These are phyloP conservation scores for Miichthys miiuy DNA, from an alignment of 2,797 vertebrate species.

Conservation along the genomic window DNA sequence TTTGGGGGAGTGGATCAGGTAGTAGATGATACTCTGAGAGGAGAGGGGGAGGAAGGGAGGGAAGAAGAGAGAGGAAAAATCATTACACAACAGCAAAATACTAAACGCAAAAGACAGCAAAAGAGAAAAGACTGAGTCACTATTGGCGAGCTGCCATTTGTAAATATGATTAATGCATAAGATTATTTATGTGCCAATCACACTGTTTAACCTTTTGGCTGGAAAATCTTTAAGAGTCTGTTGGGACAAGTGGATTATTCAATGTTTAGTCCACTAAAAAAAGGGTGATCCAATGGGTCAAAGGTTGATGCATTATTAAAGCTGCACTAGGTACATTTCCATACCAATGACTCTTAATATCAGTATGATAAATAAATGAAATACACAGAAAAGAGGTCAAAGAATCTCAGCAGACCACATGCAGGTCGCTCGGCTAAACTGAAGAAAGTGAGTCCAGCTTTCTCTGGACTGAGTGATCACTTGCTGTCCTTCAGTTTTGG, in stretches of 20 bases:
- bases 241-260: constrained; percentile 30
- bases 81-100: not conserved
- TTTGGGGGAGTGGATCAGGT: constrained; percentile 91
- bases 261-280: constrained; percentile 1
- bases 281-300: not conserved
- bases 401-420: not conserved
- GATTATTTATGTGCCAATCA: constrained; percentile 17
- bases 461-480: not conserved
- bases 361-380: constrained; percentile 1
- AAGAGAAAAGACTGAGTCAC: not conserved
- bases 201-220: constrained; percentile 29
- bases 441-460: not conserved
- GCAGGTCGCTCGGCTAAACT: not conserved
- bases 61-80: constrained; percentile 23
- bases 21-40: constrained; percentile 95
- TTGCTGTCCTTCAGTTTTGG: not conserved
- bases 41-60: constrained; percentile 1
- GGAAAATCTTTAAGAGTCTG: constrained; percentile 18
- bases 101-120: not conserved
- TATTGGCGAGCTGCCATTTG: constrained; percentile 24
- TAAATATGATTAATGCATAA: constrained; percentile 37
- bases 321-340: not conserved
- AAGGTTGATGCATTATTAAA: constrained; percentile 15
- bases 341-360: not conserved
- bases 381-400: not conserved